Evolutionary conservation across 2,888 invertebrate genomes (phyloP).

Genomic region (Dynastes tityus): DNA sequence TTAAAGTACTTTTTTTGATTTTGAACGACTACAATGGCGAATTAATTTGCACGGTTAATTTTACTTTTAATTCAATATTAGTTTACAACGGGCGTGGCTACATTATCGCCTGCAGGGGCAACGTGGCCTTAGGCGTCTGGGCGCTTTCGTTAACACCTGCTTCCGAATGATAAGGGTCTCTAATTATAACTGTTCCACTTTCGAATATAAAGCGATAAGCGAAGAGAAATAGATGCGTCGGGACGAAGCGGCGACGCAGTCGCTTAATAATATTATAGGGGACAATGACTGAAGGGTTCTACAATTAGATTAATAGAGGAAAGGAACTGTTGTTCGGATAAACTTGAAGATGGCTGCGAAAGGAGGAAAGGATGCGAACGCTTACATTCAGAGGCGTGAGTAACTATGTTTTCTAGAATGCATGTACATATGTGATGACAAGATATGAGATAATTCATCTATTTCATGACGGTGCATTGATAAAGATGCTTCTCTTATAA

Average conservation of each 20-base stretch:
- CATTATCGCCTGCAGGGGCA: neutral
- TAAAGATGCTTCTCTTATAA: too few species aligned
- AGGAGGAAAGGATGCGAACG: neutral
- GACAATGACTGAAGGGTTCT: constrained; percentile 44
- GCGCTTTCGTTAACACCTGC: constrained; percentile 41
- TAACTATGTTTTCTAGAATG: too few species aligned
- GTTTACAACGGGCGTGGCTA: neutral
- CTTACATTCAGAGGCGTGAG: neutral
- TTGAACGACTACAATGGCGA: too few species aligned
- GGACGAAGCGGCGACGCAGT: neutral
- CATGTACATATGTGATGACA: neutral
- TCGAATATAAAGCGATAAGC: neutral
- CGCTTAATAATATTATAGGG: constrained; percentile 34
- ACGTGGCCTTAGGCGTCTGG: neutral
- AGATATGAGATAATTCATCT: neutral
- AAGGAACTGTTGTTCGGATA: constrained; percentile 17
- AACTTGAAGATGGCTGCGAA: neutral
- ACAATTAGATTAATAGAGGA: constrained; percentile 45
- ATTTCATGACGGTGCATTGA: neutral
- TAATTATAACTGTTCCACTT: constrained; percentile 23
- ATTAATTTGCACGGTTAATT: too few species aligned
- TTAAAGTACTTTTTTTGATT: too few species aligned
- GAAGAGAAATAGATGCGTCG: constrained; percentile 3
- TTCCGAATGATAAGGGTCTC: constrained; percentile 38
- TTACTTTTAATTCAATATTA: neutral